These are phyloP conservation scores for Sipha flava DNA, from an alignment of 1,140 invertebrate species.

Conservation along the genomic window DNA sequence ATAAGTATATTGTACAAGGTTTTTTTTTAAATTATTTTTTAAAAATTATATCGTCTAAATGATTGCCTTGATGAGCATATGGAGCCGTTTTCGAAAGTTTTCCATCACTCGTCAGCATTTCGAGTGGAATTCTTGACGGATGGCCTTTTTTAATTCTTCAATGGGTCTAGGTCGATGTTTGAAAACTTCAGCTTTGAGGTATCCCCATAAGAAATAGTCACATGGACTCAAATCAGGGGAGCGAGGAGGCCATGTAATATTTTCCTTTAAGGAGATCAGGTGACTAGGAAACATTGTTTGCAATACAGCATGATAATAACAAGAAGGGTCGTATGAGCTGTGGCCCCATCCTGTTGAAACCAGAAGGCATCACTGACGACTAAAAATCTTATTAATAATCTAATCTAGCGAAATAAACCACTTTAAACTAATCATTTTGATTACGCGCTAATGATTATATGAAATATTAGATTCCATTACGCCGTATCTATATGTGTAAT, in stretches of 20 bases:
- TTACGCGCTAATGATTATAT: too few relatives aligned
- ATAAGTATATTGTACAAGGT: background rate
- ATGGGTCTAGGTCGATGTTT: background rate
- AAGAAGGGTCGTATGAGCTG: background rate
- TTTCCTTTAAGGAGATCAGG: background rate
- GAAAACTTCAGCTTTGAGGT: background rate
- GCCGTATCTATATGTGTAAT: too few relatives aligned
- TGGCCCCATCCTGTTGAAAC: background rate
- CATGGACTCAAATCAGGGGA: background rate
- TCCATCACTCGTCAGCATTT: too few relatives aligned
- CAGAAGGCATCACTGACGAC: background rate
- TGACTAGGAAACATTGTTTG: background rate
- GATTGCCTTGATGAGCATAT: background rate
- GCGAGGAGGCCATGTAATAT: background rate
- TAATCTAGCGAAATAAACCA: too few relatives aligned
- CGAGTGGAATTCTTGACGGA: background rate
- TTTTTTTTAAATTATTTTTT: background rate
- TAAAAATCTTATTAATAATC: too few relatives aligned
- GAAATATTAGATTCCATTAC: too few relatives aligned
- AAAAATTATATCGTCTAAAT: background rate
- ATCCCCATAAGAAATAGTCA: background rate
- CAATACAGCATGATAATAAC: background rate
- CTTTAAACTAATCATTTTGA: too few relatives aligned
- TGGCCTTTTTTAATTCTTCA: background rate
- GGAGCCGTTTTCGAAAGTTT: too few relatives aligned